phyloP scores from a whole-genome alignment of 2,888 invertebrate species.

The Pseudococcus jackbeardsleyi region DNA sequence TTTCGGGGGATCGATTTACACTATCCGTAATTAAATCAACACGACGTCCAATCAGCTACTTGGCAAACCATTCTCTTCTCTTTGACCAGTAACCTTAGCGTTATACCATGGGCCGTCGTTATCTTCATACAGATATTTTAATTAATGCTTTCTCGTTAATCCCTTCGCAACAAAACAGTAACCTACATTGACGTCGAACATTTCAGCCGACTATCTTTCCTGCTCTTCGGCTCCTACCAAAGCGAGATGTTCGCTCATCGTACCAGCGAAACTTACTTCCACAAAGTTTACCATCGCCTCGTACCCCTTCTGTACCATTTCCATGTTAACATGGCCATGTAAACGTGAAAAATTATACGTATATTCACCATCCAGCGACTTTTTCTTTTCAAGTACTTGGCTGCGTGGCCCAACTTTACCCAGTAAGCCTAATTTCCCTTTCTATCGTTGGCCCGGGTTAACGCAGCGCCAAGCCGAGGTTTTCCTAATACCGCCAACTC shows the following conservation, averaged over 20 bases:
- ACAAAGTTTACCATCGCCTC: slow-evolving; percentile 12
- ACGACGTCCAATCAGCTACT: slow-evolving; percentile 65
- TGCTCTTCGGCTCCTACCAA: neutral
- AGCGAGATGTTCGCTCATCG: slow-evolving; percentile 9
- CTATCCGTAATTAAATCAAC: slow-evolving; percentile 65
- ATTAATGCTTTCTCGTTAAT: slow-evolving; percentile 64
- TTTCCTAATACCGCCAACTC: neutral
- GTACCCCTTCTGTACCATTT: neutral
- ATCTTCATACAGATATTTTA: slow-evolving; percentile 60
- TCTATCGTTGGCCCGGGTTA: neutral
- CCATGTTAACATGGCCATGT: slow-evolving; percentile 37
- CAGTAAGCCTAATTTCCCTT: neutral
- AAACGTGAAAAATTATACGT: slow-evolving; percentile 31
- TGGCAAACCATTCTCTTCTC: slow-evolving; percentile 64
- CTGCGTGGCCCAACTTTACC: neutral
- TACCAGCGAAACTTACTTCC: slow-evolving; percentile 22
- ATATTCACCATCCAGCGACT: slow-evolving; percentile 1
- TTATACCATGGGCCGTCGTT: slow-evolving; percentile 15
- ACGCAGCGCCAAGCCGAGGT: neutral
- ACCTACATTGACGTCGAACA: slow-evolving; percentile 61
- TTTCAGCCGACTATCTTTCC: slow-evolving; percentile 45
- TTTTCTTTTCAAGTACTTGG: slow-evolving; percentile 28
- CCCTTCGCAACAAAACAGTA: slow-evolving; percentile 58
- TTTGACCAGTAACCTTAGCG: slow-evolving; percentile 58
- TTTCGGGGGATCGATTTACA: slow-evolving; percentile 61